A percentile compares a stretch with the other conserved stretches of the same genome.
phyloP scores from a whole-genome alignment of 1,140 invertebrate genomes.

The Brachionus angularis region DNA sequence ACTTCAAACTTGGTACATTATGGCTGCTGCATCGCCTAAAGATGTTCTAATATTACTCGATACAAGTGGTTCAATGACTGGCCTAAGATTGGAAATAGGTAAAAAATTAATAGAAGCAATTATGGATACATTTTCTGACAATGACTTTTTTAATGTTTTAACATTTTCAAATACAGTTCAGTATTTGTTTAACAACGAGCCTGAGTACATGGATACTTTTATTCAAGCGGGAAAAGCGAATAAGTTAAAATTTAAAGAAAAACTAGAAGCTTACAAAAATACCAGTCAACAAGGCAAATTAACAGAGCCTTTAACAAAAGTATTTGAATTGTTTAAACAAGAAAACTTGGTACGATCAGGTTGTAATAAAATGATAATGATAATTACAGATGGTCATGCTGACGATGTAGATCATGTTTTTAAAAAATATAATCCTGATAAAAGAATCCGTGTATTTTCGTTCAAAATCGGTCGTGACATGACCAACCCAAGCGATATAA shows the following conservation, averaged over 20 bases:
- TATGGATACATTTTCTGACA: constrained; percentile 90
- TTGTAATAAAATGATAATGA: constrained; percentile 90
- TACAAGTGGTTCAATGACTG: constrained; percentile 93
- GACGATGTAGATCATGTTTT: constrained; percentile 87
- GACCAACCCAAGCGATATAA: constrained; percentile 71
- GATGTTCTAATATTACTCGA: constrained; percentile 93
- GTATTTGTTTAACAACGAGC: constrained; percentile 25
- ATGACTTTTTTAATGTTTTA: constrained; percentile 92
- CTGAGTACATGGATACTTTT: constrained; percentile 10
- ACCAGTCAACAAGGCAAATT: constrained; percentile 24
- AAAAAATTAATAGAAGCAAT: constrained; percentile 82
- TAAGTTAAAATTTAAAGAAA: constrained; percentile 32
- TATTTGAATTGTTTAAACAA: constrained; percentile 31
- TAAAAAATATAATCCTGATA: constrained; percentile 63
- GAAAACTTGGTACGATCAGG: not conserved
- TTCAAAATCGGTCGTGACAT: constrained; percentile 87
- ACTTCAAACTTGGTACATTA: constrained; percentile 69
- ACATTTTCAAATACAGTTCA: constrained; percentile 22
- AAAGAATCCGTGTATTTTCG: constrained; percentile 78
- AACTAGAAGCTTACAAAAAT: constrained; percentile 9
- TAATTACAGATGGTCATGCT: constrained; percentile 94
- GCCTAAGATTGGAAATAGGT: constrained; percentile 83
- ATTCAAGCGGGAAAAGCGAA: constrained; percentile 36
- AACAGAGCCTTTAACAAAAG: constrained; percentile 20
- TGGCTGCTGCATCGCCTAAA: constrained; percentile 93